Conservation (phyloP, 2,888 invertebrate genomes). For the Lysandra coridon region DNA sequence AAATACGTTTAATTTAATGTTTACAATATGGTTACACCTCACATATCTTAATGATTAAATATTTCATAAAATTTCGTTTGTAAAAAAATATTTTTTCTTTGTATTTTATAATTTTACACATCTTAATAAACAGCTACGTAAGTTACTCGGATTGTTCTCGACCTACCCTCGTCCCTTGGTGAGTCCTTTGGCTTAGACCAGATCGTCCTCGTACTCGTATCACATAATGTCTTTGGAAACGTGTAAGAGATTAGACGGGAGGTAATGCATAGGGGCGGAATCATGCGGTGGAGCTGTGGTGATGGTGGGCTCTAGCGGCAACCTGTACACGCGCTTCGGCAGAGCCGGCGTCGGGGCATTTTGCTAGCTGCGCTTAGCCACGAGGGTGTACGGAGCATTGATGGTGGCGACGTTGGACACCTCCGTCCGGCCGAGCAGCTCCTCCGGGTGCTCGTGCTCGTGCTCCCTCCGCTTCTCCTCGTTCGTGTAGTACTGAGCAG, state of each 20-base stretch:
- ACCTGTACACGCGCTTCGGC: slow-evolving; percentile 44
- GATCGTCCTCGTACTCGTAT: slow-evolving; percentile 65
- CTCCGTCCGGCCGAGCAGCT: slow-evolving; percentile 59
- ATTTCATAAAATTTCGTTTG: slow-evolving; percentile 26
- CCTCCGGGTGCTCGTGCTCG: slow-evolving; percentile 67
- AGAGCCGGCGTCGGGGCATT: slow-evolving; percentile 50
- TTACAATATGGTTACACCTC: slow-evolving; percentile 14
- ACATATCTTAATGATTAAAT: slow-evolving; percentile 20
- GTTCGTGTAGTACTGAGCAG: slow-evolving; percentile 89
- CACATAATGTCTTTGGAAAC: slow-evolving; percentile 61
- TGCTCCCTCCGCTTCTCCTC: slow-evolving; percentile 83
- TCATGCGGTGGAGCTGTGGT: slow-evolving; percentile 46
- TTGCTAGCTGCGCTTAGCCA: slow-evolving; percentile 66
- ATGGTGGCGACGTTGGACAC: slow-evolving; percentile 67
- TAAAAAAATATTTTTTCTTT: slow-evolving; percentile 27
- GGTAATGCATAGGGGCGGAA: slow-evolving; percentile 50
- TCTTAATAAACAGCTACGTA: slow-evolving; percentile 8
- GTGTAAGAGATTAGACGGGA: slow-evolving; percentile 51
- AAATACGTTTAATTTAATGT: slow-evolving; percentile 12
- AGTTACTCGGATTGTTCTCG: slow-evolving; percentile 14
- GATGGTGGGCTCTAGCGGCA: slow-evolving; percentile 44
- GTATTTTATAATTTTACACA: neutral
- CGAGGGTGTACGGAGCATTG: slow-evolving; percentile 64
- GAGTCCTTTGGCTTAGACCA: slow-evolving; percentile 61
- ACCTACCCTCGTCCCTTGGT: slow-evolving; percentile 35